Evolutionary conservation across 2,113 vertebrate genomes (phyloP), one percentile per base, ranked within the genome.

Genomic region (Tricholaema leucomelas): DNA sequence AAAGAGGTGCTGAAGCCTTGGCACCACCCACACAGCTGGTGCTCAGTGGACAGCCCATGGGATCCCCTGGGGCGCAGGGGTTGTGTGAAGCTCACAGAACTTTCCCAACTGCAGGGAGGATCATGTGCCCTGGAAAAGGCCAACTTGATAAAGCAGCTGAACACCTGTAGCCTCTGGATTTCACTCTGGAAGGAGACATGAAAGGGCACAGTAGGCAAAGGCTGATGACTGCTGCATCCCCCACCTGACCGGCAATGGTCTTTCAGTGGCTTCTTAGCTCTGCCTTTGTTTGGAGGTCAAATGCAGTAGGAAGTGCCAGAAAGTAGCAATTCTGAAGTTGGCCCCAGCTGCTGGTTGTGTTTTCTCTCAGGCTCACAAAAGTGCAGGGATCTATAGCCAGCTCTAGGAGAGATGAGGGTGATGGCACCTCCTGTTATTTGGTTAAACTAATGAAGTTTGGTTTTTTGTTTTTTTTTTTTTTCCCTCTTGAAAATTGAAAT

Each of bases 401-500:
- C 30, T 71, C 87, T 70, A 48, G 27, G 33, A 91, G 24, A 54
- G 54, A 80, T 8, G 16, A 19, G 44, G 31, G 59, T 3, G 2
- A 31, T 10, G 21, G 13, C 8, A 6, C 73, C 52, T 85, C 71
- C 33, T 61, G 65, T 71, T 81, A 87, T 58, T 74, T 87, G 42
- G 24, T 71, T 58, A 81, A 94, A 89, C 69, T 95, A 92, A 92
- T 87, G 42, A 44, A 44, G 15, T 44, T 44, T 44, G 16, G 42
- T 16, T 16, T 44, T 55, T 63, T 70, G 46, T 33, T 74, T 67
- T 93, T 54, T 72, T 73, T 93, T 50, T 79, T 16, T 93, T 50
- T 79, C 15, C 6, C 59, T 66, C 52, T 35, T 71, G 54, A 92
- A 96, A 87, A 87, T 82, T 87, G 65, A 92, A 94, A 85, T 83